A percentile compares a stretch with the other conserved stretches of the same genome.
Conservation (phyloP, 2,797 vertebrate genomes). For the Xiphophorus birchmanni region DNA sequence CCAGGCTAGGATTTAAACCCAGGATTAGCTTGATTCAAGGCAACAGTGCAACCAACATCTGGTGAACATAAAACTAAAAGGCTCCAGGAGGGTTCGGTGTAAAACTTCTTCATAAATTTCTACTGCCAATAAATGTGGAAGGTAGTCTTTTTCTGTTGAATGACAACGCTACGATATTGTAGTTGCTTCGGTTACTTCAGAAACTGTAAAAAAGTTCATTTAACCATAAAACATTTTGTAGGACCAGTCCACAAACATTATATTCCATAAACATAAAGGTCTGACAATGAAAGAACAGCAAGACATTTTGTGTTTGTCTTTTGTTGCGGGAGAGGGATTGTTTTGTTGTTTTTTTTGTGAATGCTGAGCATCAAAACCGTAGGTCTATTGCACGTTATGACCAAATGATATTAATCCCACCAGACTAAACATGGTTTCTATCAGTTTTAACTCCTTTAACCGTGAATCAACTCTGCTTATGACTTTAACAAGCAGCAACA, state of each 20-base stretch:
- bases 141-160: neutral
- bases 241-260: neutral
- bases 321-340: neutral
- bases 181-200: neutral
- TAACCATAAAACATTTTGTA: neutral
- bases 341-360: neutral
- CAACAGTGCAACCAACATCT: neutral
- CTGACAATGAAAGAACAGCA: neutral
- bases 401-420: neutral
- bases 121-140: neutral
- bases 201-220: neutral
- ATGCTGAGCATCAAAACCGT: neutral
- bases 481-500: constrained; percentile 12
- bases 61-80: neutral
- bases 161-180: neutral
- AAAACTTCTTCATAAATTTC: neutral
- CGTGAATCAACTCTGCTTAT: neutral
- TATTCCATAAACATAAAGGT: neutral
- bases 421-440: neutral
- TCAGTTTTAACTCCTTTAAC: neutral
- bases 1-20: neutral
- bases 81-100: neutral
- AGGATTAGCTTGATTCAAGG: neutral
- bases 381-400: neutral
- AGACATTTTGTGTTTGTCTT: neutral